These are phyloP conservation scores for Nycticorax nycticorax DNA, from an alignment of 2,113 vertebrate genomes.

Conservation along the genomic window DNA sequence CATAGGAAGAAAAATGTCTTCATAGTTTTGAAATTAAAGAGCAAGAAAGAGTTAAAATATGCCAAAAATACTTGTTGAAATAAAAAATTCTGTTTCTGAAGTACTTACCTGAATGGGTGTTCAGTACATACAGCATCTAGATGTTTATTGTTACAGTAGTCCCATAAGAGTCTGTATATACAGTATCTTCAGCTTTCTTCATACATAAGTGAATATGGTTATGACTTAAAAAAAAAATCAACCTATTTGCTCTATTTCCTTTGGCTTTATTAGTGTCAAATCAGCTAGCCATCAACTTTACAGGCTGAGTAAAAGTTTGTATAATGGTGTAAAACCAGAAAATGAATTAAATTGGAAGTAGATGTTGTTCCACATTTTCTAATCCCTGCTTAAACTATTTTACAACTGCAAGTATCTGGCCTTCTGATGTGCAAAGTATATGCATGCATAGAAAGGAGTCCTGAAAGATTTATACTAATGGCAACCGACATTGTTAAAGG, in stretches of 20 bases:
- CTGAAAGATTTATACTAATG: not conserved
- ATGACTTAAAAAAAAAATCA: not conserved
- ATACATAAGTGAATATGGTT: not conserved
- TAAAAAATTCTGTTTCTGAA: not conserved
- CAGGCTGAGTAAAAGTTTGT: accelerated
- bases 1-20: not conserved
- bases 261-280: not conserved
- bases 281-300: not conserved
- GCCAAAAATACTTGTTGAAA: not conserved
- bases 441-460: not conserved
- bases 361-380: not conserved
- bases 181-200: not conserved
- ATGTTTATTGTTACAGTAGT: not conserved
- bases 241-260: not conserved
- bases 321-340: not conserved
- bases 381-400: not conserved
- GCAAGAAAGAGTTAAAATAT: not conserved
- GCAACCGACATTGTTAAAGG: not conserved
- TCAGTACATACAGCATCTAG: not conserved
- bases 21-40: not conserved
- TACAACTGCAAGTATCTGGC: not conserved
- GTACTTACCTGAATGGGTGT: not conserved
- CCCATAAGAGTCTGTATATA: not conserved
- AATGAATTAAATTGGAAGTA: not conserved
- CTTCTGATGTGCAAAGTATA: not conserved